Evolutionary conservation across 1,140 invertebrate genomes (phyloP), one percentile per base, ranked within the genome.

Genomic region (Drosophila suzukii): DNA sequence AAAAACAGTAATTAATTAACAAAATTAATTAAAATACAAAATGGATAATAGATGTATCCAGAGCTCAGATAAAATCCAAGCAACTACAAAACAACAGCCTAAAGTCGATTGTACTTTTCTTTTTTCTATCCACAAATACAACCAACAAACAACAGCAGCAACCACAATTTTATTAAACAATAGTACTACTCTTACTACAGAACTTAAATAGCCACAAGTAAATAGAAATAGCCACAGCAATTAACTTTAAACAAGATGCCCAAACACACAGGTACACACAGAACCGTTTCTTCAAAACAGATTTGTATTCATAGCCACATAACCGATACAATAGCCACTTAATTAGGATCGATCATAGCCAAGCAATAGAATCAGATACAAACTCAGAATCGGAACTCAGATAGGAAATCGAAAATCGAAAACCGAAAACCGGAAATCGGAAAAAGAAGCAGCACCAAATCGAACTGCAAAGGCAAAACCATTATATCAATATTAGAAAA

Each of bases 91-190:
- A 47, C 73, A 81, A 63, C 72, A 90, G 90, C 90, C 90, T 84
- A 83, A 83, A 86, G 90, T 91, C 90, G 90, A 91, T 91, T 91
- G 90, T 91, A 88, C 66, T 88, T 91, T 84, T 91, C 80, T 91
- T 91, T 91, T 86, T 88, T 88, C 83, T 83, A 88, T 77, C 59
- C 78, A 53, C 79, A 72, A 68, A 66, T 78, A 80, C 72, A 80
- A 75, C 44, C 56, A 74, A 59, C 72, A 67, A 44, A 41, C 54
- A 78, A 44, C 72, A 84, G 43, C 70, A 73, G 56, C 59, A 73
- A 55, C 71, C 47, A 65, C 38, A 67, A 60, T 88, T 83, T 83
- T 70, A 86, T 83, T 86, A 83, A 86, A 88, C 83, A 86, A 86
- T 86, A 86, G 83, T 83, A 76, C 76, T 88, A 86, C 75, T 88